Percentiles rank a stretch among this genome's conserved stretches.
Evolutionary conservation across 2,888 invertebrate genomes (phyloP).

Genomic region (Dynastes grantii): DNA sequence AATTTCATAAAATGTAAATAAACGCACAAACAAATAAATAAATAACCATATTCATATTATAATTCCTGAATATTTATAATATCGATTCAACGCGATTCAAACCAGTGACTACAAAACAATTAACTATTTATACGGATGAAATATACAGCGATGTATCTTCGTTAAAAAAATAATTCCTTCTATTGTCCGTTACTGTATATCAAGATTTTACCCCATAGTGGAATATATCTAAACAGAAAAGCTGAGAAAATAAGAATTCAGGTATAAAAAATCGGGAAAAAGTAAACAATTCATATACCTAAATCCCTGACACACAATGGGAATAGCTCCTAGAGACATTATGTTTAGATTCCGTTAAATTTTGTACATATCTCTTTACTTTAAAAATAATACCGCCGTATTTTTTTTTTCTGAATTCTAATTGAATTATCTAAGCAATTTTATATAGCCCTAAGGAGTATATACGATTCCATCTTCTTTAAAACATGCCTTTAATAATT

Average conservation of each 20-base stretch:
- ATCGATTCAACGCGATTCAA: constrained; percentile 18
- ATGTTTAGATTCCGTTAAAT: constrained; percentile 2
- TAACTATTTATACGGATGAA: constrained; percentile 1
- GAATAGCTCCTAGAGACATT: neutral
- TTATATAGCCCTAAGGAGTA: no score
- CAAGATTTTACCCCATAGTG: neutral
- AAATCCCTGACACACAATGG: constrained; percentile 28
- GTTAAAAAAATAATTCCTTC: neutral
- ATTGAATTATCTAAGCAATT: no score
- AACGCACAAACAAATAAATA: constrained; percentile 52
- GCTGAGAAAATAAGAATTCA: constrained; percentile 18
- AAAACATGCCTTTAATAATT: no score
- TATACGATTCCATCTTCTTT: no score
- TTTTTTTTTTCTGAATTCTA: no score
- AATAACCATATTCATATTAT: constrained; percentile 48
- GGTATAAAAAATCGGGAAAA: constrained; percentile 50
- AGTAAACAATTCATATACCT: constrained; percentile 45
- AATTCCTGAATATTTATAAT: constrained; percentile 46
- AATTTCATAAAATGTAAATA: constrained; percentile 52
- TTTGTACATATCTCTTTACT: no score
- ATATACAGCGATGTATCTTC: neutral
- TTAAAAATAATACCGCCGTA: no score
- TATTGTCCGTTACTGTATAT: neutral
- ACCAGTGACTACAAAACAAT: constrained; percentile 38
- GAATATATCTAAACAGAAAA: constrained; percentile 16